These are phyloP conservation scores for Lampris megalopsis DNA, from an alignment of 2,113 vertebrate species.

Conservation along the genomic window DNA sequence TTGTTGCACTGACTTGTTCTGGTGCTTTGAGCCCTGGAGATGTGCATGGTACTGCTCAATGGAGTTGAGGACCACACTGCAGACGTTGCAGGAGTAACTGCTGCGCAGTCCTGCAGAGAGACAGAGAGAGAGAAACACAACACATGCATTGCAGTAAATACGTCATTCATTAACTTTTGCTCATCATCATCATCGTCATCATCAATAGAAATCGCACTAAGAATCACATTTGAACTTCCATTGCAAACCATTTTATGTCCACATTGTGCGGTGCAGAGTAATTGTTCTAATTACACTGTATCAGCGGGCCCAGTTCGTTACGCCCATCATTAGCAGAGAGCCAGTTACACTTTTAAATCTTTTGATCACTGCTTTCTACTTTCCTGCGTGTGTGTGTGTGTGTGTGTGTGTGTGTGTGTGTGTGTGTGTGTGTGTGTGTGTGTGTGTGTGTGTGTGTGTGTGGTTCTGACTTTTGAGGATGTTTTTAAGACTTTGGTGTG, in stretches of 20 bases:
- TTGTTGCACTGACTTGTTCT: constrained; percentile 83
- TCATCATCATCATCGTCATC: not conserved
- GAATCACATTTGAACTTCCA: constrained; percentile 18
- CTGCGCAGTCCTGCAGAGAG: constrained; percentile 79
- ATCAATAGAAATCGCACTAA: constrained; percentile 27
- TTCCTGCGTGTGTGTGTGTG: constrained; percentile 18
- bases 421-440: constrained; percentile 10
- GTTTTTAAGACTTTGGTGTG: constrained; percentile 30
- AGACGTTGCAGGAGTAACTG: constrained; percentile 85
- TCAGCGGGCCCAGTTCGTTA: constrained; percentile 64
- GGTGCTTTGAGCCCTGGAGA: constrained; percentile 87
- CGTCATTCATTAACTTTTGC: no score
- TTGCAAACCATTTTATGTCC: constrained; percentile 47
- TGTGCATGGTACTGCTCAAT: constrained; percentile 87
- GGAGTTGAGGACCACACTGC: constrained; percentile 85
- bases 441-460: not conserved
- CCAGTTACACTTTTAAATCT: constrained; percentile 60
- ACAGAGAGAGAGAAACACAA: constrained; percentile 23
- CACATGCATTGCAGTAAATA: constrained; percentile 15
- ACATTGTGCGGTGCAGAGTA: constrained; percentile 34
- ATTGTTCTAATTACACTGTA: constrained; percentile 67
- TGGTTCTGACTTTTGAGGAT: not conserved
- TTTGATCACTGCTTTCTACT: constrained; percentile 29
- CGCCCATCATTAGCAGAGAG: constrained; percentile 61
- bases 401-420: constrained; percentile 12